Base-by-base conservation (phyloP, 1,140 invertebrate species). In the Cydia strobilella region DNA sequence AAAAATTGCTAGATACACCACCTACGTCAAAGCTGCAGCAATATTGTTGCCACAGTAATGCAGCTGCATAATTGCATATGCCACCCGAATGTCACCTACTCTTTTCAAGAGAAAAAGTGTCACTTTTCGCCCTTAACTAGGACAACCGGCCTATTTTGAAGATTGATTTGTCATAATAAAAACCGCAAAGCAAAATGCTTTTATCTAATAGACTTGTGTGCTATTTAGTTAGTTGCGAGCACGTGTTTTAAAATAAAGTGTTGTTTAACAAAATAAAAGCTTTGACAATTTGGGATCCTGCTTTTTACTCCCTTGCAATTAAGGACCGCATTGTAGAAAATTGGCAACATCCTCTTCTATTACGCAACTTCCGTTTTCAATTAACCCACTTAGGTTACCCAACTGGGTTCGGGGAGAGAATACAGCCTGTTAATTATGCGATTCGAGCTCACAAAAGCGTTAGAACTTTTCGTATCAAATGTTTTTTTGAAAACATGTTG, bases 301-400 rank as follows among this genome's bases (percentile, higher is more conserved):
- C 51, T 54, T 59, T 69, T 69, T 35, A 3, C 65, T 69, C 65
- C n/a, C 35, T 27, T n/a, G 15, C 65, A 69, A 69, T 69, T 69
- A 69, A 69, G 65, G 65, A 18, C 65, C 2, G n/a, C n/a, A 18
- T 18, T 35, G 65, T 35, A 18, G 10, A 69, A 69, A 69, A 69
- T 69, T 69, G 35, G 27, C 65, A 69, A 69, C 65, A 27, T 69
- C 31, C 65, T 69, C 31, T 69, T 18, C 27, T 69, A 69, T 69
- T 69, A 31, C 65, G 18, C 31, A 69, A 69, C 35, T 69, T 69
- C 65, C 35, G 65, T 39, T 69, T 69, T 35, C 65, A 69, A 69
- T 69, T 69, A 69, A 69, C 65, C 65, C 65, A 69, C 65, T 69
- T 35, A 69, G 65, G 65, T 35, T 69, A 39, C 27, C 65, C 65